Percentiles rank a stretch among this genome's conserved stretches.
phyloP scores from a whole-genome alignment of 64 coral and sea anemone species.

The Pocillopora verrucosa region DNA sequence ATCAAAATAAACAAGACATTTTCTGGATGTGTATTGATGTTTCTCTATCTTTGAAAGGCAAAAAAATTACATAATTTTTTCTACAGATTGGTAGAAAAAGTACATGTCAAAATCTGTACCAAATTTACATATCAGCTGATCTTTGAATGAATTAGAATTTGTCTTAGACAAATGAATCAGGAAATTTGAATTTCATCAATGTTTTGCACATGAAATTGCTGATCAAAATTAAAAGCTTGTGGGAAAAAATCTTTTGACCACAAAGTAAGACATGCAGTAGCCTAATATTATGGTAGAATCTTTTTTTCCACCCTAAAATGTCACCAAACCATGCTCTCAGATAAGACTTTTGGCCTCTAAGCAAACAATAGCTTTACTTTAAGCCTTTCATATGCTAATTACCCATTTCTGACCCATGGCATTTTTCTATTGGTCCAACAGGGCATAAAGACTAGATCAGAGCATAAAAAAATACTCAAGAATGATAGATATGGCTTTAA shows the following conservation, averaged over 20 bases:
- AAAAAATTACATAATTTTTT: background rate
- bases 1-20: slow-evolving; percentile 26
- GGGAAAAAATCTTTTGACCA: background rate
- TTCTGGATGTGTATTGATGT: background rate
- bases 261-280: background rate
- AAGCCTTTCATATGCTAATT: slow-evolving; percentile 40
- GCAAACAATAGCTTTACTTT: slow-evolving; percentile 31
- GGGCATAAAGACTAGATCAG: background rate
- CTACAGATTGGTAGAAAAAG: background rate
- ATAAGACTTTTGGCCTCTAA: slow-evolving; percentile 6
- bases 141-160: slow-evolving; percentile 21
- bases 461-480: background rate
- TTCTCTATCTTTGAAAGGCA: background rate
- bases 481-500: background rate
- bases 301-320: background rate
- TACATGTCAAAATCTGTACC: slow-evolving; percentile 3
- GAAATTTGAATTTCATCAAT: slow-evolving; percentile 6
- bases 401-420: background rate
- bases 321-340: slow-evolving; percentile 25
- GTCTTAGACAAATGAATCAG: background rate
- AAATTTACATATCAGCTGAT: slow-evolving; percentile 42
- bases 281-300: background rate
- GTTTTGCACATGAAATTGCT: background rate
- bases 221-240: background rate
- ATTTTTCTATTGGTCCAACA: slow-evolving; percentile 13